These are phyloP conservation scores for Lepidotrigona ventralis DNA, from an alignment of 1,140 invertebrate species.

Conservation along the genomic window DNA sequence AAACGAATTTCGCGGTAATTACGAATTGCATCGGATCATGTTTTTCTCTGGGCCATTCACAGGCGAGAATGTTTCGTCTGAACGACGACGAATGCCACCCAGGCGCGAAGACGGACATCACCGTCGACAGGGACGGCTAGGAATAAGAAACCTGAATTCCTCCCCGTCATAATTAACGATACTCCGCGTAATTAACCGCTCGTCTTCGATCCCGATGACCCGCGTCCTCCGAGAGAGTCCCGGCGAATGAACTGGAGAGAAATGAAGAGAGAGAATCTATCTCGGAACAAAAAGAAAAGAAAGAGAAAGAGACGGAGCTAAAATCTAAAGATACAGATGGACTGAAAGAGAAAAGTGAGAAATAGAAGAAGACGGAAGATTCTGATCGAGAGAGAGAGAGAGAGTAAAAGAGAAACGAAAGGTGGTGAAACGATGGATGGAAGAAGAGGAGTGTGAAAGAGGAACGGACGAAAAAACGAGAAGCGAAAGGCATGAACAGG, in stretches of 20 bases:
- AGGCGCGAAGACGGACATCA: background rate
- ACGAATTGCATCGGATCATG: background rate
- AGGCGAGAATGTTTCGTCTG: background rate
- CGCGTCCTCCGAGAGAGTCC: slow-evolving; percentile 11
- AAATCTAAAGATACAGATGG: no score
- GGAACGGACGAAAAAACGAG: background rate
- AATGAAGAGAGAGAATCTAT: background rate
- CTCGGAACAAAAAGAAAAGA: no score
- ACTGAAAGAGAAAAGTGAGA: no score
- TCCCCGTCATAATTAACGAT: slow-evolving; percentile 41
- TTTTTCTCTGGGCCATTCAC: background rate
- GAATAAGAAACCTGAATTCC: background rate
- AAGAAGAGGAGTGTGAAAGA: background rate
- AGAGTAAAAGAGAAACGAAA: no score
- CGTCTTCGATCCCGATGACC: slow-evolving; percentile 44
- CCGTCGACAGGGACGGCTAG: background rate
- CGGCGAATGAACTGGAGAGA: background rate
- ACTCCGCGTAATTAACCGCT: slow-evolving; percentile 44
- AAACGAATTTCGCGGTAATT: slow-evolving; percentile 1
- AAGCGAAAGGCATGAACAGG: background rate
- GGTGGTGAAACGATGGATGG: background rate
- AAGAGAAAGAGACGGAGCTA: background rate
- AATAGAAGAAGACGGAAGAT: background rate
- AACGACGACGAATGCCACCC: background rate
- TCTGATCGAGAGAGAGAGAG: background rate